phyloP scores from a whole-genome alignment of 1,140 invertebrate species.

The Macrobrachium nipponense region DNA sequence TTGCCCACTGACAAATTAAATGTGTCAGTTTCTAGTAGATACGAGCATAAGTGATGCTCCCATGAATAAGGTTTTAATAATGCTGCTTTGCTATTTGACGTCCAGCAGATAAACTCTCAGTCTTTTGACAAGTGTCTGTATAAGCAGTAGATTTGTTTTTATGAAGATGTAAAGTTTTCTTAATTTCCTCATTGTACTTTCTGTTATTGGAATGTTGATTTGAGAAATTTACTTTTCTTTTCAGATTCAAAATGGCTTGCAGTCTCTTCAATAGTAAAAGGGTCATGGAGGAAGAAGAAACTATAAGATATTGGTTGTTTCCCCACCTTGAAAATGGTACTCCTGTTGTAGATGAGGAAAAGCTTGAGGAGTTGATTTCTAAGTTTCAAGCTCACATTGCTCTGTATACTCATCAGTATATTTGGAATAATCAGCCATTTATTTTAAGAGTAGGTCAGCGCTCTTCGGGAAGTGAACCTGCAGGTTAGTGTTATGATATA shows the following conservation, averaged over 20 bases:
- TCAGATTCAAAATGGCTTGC: constrained; percentile 36
- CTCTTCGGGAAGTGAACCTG: background rate
- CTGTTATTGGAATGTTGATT: too few species aligned
- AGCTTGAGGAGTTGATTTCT: constrained; percentile 27
- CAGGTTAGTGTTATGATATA: constrained; percentile 3
- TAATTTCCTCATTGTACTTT: too few species aligned
- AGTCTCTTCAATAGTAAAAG: constrained; percentile 13
- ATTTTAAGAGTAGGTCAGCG: constrained; percentile 4
- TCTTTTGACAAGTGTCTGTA: too few species aligned
- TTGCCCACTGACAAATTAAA: too few species aligned
- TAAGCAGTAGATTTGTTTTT: too few species aligned
- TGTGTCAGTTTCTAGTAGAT: too few species aligned
- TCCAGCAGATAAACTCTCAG: too few species aligned
- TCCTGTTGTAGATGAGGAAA: background rate
- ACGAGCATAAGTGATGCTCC: too few species aligned
- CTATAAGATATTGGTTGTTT: constrained; percentile 42
- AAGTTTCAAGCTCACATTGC: constrained; percentile 36
- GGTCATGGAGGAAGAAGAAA: constrained; percentile 32
- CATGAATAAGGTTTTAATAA: too few species aligned
- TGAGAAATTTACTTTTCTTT: background rate
- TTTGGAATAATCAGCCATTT: constrained; percentile 48
- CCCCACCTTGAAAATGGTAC: constrained; percentile 28
- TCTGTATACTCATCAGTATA: constrained; percentile 42
- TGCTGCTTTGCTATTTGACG: too few species aligned
- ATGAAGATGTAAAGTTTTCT: too few species aligned